These are phyloP conservation scores for Austrofundulus limnaeus DNA, from an alignment of 2,113 vertebrate genomes.

Conservation along the genomic window DNA sequence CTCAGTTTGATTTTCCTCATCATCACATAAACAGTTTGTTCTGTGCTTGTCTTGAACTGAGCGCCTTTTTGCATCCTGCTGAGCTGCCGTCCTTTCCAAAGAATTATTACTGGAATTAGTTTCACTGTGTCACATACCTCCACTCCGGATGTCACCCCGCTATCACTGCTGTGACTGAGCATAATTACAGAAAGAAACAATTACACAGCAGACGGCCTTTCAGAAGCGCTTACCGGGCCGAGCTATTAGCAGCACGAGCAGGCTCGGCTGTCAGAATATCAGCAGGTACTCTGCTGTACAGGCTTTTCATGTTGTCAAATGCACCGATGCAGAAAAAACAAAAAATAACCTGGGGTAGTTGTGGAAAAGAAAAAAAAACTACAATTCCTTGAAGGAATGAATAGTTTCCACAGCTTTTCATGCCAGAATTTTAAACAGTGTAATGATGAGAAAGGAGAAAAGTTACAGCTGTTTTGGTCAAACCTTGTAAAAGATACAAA, in stretches of 20 bases:
- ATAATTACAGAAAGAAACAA: slow-evolving; percentile 33
- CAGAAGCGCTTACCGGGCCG: neutral
- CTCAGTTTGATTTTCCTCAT: neutral
- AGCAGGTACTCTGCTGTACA: neutral
- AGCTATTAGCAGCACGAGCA: slow-evolving; percentile 5
- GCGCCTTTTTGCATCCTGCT: neutral
- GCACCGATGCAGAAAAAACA: neutral
- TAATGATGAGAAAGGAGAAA: too few relatives aligned
- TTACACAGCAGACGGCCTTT: slow-evolving; percentile 9
- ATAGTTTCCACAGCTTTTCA: too few relatives aligned
- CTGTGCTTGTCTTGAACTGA: neutral
- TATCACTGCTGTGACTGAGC: slow-evolving; percentile 16
- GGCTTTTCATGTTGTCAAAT: slow-evolving; percentile 24
- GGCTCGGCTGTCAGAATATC: slow-evolving; percentile 18
- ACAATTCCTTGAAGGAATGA: too few relatives aligned
- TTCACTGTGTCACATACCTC: slow-evolving; percentile 4
- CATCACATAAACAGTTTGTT: slow-evolving; percentile 1
- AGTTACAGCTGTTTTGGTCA: too few relatives aligned
- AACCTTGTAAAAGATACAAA: too few relatives aligned
- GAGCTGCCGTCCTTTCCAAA: slow-evolving; percentile 1
- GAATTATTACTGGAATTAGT: slow-evolving; percentile 39
- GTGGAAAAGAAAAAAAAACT: neutral
- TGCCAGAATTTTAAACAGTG: too few relatives aligned
- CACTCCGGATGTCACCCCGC: slow-evolving; percentile 10
- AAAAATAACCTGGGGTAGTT: neutral